A percentile compares a stretch with the other conserved stretches of the same genome.
Conservation (phyloP, 2,797 vertebrate genomes). For the Simalia tracyae region DNA sequence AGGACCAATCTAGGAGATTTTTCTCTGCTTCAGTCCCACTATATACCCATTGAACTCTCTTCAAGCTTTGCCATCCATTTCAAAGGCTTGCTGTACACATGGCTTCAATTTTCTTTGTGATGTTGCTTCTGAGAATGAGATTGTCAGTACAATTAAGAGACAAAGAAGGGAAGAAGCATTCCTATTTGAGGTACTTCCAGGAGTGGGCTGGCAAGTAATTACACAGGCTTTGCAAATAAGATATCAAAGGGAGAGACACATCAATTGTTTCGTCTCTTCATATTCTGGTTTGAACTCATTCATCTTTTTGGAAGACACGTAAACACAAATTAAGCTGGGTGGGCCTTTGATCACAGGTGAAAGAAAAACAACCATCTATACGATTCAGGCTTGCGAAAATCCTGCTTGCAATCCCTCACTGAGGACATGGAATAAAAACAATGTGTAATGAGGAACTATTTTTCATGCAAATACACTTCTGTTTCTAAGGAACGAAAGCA, state of each 20-base stretch:
- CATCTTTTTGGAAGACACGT: not conserved
- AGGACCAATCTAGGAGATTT: not conserved
- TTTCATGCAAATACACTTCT: not conserved
- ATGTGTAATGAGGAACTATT: not conserved
- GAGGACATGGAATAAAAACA: slow-evolving; percentile 16
- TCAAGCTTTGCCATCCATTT: slow-evolving; percentile 24
- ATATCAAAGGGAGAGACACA: not conserved
- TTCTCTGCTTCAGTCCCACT: not conserved
- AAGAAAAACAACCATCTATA: not conserved
- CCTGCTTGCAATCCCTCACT: slow-evolving; percentile 9
- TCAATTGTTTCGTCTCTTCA: slow-evolving; percentile 16
- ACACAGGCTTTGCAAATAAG: not conserved
- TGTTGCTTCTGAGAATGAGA: not conserved
- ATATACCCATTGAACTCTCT: not conserved
- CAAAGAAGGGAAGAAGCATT: slow-evolving; percentile 5
- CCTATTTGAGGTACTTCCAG: slow-evolving; percentile 1
- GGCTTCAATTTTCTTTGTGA: not conserved
- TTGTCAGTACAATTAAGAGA: slow-evolving; percentile 25
- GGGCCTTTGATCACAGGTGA: slow-evolving; percentile 32
- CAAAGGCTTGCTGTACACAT: slow-evolving; percentile 19
- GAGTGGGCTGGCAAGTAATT: slow-evolving; percentile 5
- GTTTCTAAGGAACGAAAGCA: not conserved
- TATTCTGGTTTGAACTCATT: not conserved
- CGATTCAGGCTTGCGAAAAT: not conserved
- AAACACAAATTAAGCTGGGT: not conserved